Evolutionary conservation across 2,113 vertebrate genomes (phyloP).

Genomic region (Zapornia atra): DNA sequence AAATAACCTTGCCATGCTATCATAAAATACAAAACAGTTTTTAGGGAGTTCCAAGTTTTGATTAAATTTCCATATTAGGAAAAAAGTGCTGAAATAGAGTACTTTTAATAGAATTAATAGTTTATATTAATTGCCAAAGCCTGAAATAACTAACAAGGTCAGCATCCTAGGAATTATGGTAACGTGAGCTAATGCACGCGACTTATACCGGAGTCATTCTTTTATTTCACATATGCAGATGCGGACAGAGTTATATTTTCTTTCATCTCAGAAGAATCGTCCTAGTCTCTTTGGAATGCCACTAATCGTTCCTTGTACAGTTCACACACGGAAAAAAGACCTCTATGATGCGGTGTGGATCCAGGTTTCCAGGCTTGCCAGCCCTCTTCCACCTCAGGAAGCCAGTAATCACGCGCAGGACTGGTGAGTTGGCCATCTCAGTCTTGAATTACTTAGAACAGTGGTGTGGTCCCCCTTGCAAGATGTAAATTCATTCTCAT

Average conservation of each 20-base stretch:
- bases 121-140: neutral
- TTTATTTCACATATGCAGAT: slow-evolving; percentile 76
- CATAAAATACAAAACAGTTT: neutral
- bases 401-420: slow-evolving; percentile 98
- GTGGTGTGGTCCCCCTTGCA: neutral
- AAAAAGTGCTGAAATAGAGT: neutral
- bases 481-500: neutral
- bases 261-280: slow-evolving; percentile 97
- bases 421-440: slow-evolving; percentile 80
- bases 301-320: slow-evolving; percentile 93
- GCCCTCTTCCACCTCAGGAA: slow-evolving; percentile 97
- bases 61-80: neutral
- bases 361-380: slow-evolving; percentile 95
- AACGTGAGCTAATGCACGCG: no score
- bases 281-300: slow-evolving; percentile 98
- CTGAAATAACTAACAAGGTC: neutral
- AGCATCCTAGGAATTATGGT: neutral
- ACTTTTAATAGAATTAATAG: neutral
- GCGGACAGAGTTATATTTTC: slow-evolving; percentile 95
- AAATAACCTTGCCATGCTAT: fast-evolving
- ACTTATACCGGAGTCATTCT: neutral
- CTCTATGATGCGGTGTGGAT: slow-evolving; percentile 96
- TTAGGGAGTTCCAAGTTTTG: neutral
- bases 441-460: neutral
- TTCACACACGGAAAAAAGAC: slow-evolving; percentile 92